Evolutionary conservation across 2,888 invertebrate species (phyloP).

Genomic region (Caenorhabditis macrosperma): DNA sequence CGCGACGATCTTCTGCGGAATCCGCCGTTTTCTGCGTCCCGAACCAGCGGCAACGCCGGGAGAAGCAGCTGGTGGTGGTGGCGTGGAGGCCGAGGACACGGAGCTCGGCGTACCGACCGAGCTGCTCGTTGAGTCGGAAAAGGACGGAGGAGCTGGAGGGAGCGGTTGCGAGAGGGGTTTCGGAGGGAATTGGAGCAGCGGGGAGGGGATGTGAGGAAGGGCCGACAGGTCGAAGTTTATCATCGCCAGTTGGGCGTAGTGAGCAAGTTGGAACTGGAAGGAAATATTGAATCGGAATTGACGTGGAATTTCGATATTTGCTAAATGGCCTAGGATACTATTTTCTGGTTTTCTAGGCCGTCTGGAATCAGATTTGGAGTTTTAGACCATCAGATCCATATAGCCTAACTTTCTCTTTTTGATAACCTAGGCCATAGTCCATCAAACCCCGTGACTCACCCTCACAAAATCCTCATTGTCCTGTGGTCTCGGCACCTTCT

Average conservation of each 20-base stretch:
- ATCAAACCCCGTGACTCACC: slow-evolving; percentile 12
- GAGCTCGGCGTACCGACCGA: slow-evolving; percentile 9
- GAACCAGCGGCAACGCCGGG: slow-evolving; percentile 26
- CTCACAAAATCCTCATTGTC: background rate
- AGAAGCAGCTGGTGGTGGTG: slow-evolving; percentile 10
- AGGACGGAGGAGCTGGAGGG: background rate
- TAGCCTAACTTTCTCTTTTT: no score
- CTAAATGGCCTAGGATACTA: no score
- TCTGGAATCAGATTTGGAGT: no score
- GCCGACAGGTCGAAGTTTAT: slow-evolving; percentile 13
- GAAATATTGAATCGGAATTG: no score
- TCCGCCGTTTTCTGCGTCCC: slow-evolving; percentile 30
- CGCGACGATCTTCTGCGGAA: slow-evolving; percentile 40
- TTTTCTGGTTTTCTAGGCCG: no score
- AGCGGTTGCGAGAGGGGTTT: background rate
- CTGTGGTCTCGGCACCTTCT: background rate
- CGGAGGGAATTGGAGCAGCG: background rate
- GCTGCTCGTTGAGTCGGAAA: slow-evolving; percentile 14
- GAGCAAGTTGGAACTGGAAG: slow-evolving; percentile 17
- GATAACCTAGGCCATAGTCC: no score
- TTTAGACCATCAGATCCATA: no score
- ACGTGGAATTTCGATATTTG: no score
- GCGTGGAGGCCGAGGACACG: background rate
- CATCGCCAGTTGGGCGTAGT: slow-evolving; percentile 22
- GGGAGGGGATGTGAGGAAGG: background rate